Evolutionary conservation across 2,797 vertebrate genomes (phyloP).

Genomic region (Myiotriccus ornatus): DNA sequence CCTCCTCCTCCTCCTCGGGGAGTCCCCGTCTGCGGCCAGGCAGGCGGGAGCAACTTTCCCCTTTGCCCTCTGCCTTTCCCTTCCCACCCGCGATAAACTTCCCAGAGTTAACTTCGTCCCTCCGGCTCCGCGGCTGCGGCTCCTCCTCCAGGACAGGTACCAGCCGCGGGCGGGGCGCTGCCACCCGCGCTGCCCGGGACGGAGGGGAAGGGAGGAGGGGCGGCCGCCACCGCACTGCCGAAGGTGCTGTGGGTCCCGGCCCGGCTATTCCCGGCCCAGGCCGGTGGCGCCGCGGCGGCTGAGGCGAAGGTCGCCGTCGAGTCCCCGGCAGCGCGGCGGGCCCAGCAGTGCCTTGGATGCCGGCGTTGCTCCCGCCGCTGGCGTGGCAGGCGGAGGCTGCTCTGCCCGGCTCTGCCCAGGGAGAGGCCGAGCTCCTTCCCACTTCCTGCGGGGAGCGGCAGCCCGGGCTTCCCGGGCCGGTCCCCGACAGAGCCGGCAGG

Average conservation of each 20-base stretch:
- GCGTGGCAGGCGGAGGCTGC: neutral
- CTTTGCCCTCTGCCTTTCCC: neutral
- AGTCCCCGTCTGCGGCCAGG: neutral
- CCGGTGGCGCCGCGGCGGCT: too few relatives aligned
- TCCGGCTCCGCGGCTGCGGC: neutral
- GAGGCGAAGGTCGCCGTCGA: neutral
- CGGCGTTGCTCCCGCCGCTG: too few relatives aligned
- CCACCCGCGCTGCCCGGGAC: neutral
- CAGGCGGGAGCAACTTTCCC: neutral
- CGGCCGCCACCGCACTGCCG: neutral
- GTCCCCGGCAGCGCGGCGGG: neutral
- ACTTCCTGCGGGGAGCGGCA: neutral
- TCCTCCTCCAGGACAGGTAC: constrained; percentile 45
- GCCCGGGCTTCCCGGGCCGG: neutral
- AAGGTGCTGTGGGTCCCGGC: neutral
- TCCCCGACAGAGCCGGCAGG: too few relatives aligned
- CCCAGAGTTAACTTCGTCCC: constrained; percentile 6
- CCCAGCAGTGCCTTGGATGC: neutral
- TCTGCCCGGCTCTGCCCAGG: neutral
- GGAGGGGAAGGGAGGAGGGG: neutral
- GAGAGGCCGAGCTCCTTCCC: neutral
- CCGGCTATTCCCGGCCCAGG: neutral
- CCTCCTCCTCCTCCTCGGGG: neutral
- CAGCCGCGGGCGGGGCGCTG: neutral
- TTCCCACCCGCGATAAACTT: constrained; percentile 13